phyloP scores from a whole-genome alignment of 2,888 invertebrate species.

The Hofmannophila pseudospretella region DNA sequence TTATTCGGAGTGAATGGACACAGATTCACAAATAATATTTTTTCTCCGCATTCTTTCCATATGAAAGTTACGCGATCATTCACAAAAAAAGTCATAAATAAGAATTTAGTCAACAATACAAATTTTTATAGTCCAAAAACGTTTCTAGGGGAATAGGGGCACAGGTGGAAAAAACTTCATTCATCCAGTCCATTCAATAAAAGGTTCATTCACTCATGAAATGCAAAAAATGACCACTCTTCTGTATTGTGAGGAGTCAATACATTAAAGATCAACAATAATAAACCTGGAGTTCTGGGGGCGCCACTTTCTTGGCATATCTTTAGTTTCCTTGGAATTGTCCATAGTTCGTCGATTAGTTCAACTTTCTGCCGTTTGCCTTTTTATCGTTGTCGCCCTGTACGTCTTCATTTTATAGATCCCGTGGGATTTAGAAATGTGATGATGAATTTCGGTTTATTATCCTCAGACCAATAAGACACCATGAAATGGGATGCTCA shows the following conservation, averaged over 20 bases:
- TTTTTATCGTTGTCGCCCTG: not conserved
- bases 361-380: not conserved
- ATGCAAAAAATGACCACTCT: slow-evolving; percentile 45
- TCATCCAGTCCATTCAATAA: slow-evolving; percentile 49
- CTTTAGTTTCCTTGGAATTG: too few species aligned
- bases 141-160: slow-evolving; percentile 28
- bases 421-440: slow-evolving; percentile 58
- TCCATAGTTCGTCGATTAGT: not conserved
- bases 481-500: slow-evolving; percentile 24
- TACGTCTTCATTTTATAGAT: slow-evolving; percentile 56
- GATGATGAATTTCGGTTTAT: slow-evolving; percentile 47
- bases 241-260: slow-evolving; percentile 43
- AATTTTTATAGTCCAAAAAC: slow-evolving; percentile 61
- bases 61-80: slow-evolving; percentile 18
- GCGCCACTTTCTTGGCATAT: not conserved
- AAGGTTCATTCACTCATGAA: slow-evolving; percentile 34
- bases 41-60: slow-evolving; percentile 8
- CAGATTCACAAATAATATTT: slow-evolving; percentile 7
- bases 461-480: slow-evolving; percentile 26
- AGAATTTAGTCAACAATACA: slow-evolving; percentile 63
- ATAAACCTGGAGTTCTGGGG: not conserved
- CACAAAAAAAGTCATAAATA: slow-evolving; percentile 59
- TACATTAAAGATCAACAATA: slow-evolving; percentile 28
- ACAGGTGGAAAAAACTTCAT: slow-evolving; percentile 55
- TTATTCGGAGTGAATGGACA: slow-evolving; percentile 26